phyloP scores from a whole-genome alignment of 2,797 vertebrate species.

The Lithobates sylvaticus region DNA sequence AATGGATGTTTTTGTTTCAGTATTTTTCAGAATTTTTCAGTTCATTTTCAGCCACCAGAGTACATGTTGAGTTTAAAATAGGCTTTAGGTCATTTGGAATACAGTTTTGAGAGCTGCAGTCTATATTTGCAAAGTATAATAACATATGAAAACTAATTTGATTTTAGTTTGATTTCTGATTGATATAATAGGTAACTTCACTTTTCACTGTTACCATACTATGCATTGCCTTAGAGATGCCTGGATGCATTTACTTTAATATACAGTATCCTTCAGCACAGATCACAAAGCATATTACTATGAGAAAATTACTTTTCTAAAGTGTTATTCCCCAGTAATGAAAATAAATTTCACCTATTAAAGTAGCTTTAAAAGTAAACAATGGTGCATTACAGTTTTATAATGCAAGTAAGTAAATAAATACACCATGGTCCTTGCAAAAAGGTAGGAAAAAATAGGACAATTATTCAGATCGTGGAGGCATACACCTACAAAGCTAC shows the following conservation, averaged over 20 bases:
- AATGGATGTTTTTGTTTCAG: no score
- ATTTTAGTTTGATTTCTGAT: background rate
- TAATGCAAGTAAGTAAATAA: background rate
- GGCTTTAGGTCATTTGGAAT: no score
- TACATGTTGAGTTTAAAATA: no score
- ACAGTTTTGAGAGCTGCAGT: no score
- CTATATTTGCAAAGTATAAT: no score
- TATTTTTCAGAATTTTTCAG: no score
- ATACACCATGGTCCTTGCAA: background rate
- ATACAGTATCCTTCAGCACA: background rate
- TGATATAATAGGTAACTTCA: background rate
- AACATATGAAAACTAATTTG: background rate
- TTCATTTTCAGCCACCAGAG: no score
- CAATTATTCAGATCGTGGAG: background rate
- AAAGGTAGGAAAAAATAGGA: background rate
- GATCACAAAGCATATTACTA: constrained; percentile 2
- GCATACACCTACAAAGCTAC: background rate
- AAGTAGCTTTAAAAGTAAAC: background rate
- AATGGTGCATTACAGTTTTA: background rate
- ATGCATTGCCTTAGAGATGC: background rate
- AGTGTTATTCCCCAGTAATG: background rate
- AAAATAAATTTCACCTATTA: background rate
- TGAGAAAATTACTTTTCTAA: background rate
- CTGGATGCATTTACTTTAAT: background rate
- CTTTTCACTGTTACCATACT: background rate